Base-by-base conservation (phyloP, 1,140 invertebrate genomes). In the Listronotus oregonensis region DNA sequence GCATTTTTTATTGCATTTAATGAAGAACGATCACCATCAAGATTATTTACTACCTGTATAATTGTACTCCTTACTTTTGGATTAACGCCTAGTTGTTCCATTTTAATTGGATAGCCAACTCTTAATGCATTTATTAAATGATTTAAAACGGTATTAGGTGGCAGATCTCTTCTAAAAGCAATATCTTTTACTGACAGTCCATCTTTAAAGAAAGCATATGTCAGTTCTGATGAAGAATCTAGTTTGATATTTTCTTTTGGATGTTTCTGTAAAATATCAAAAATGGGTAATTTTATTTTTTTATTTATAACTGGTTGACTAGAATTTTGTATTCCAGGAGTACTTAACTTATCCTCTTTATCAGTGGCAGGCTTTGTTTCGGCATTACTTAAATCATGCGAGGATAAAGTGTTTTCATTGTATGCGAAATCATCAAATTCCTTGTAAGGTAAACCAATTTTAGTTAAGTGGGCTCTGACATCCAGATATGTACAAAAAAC, bases 381-480 rank as follows among this genome's bases (percentile, higher is more conserved):
- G 6, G 18, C n/a, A 43, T 6, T 42, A 14, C 21, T 14, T 42
- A 37, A 4, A 40, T 15, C 12, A 31, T 5, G 7, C 2, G 31
- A 40, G 31, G n/a, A 11, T 1, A 62, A 27, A 27, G 5, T 27
- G 21, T 3, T 10, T 44, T 43, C 37, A 34, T 11, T 15, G 37
- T 58, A 55, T 18, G 14, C n/a, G 40, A 62, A 47, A 37, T 68
- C 57, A 31, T 76, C 74, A 66, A 76, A 76, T 12, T 76, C 74
- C 44, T 68, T 54, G 59, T 72, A 76, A 11, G 43, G 31, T 37
- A 70, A 43, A 14, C 65, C 47, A n/a, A 73, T 21, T 9, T 58
- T 8, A 12, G 56, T 5, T 40, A 76, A 52, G 52, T 76, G 72
- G 7, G 46, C 40, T 11, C 75, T 67, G 14, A 76, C 56, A 47